Conservation (phyloP, 2,797 vertebrate genomes). For the Malacoraja senta region DNA sequence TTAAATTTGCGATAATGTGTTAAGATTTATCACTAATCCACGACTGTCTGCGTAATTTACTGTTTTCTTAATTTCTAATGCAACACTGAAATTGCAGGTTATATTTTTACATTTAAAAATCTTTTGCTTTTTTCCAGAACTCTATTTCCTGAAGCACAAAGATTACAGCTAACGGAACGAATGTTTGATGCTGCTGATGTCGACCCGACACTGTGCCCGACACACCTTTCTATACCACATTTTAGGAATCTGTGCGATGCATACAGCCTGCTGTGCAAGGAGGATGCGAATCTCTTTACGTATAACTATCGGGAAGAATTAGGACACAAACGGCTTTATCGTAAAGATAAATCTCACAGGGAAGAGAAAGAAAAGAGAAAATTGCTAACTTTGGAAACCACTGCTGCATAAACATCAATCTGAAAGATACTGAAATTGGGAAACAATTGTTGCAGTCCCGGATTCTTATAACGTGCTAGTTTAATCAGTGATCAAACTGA, state of each 20-base stretch:
- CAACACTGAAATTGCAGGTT: too few species aligned
- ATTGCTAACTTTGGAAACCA: not conserved
- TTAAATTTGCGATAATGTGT: not conserved
- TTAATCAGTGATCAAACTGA: too few species aligned
- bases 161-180: constrained; percentile 65
- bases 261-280: constrained; percentile 71
- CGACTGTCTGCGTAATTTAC: not conserved
- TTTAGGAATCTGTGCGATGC: constrained; percentile 70
- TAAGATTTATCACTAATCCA: not conserved
- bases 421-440: not conserved
- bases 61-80: too few species aligned
- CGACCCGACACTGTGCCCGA: constrained; percentile 75
- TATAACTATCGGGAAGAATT: constrained; percentile 83
- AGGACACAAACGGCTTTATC: constrained; percentile 49
- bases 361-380: not conserved
- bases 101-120: too few species aligned
- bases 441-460: too few species aligned
- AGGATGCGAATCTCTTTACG: constrained; percentile 59
- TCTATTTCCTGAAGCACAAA: constrained; percentile 75
- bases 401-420: too few species aligned
- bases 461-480: too few species aligned
- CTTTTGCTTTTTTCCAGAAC: constrained; percentile 56
- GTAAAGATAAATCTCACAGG: not conserved
- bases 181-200: constrained; percentile 73
- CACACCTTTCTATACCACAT: constrained; percentile 71